Base-by-base conservation (phyloP, 1,140 invertebrate species). In the Mya arenaria region DNA sequence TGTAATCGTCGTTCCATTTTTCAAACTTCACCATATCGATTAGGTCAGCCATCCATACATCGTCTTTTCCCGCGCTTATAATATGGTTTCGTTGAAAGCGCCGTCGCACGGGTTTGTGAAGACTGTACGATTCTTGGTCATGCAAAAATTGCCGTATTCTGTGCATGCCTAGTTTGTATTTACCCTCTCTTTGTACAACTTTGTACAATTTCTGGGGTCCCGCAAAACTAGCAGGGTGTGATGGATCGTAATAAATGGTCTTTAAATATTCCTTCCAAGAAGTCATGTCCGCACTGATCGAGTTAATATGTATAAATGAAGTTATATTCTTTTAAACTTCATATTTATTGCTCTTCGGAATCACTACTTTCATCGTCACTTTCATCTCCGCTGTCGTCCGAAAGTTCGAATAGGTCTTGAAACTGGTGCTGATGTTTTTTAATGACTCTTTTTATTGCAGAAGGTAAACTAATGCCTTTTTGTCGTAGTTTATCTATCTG, bases 11-110 rank as follows among this genome's bases (percentile, higher is more conserved):
- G 30, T 60, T 60, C 56, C 56, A 60, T 60, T 60, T 23, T 60
- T 8, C 56, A 23, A 60, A 60, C 23, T 60, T 60, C 56, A 60
- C 56, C 23, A 60, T 60, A 60, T 60, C 56, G 10, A 60, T 60
- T 60, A 60, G 23, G 30, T 60, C 23, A 23, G 10, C 8, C 56
- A 60, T 60, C 56, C 56, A 60, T 28, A 60, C 10, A 60, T 60
- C 56, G 56, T 60, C 56, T 48, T 48, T 48, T 48, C 56, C 56
- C 10, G 8, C 23, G 23, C 56, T 60, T 8, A 60, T 25, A 10
- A 60, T 25, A 28, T 60, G 56, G n/a, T 48, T 48, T 48, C 44
- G 13, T 48, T 48, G 13, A 48, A 48, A 48, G 44, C 44, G 44
- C n/a, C 44, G 13, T 48, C 44, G 13, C 13, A 48, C 44, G n/a